Conservation (phyloP, 1,140 invertebrate species). For the Samia ricini region DNA sequence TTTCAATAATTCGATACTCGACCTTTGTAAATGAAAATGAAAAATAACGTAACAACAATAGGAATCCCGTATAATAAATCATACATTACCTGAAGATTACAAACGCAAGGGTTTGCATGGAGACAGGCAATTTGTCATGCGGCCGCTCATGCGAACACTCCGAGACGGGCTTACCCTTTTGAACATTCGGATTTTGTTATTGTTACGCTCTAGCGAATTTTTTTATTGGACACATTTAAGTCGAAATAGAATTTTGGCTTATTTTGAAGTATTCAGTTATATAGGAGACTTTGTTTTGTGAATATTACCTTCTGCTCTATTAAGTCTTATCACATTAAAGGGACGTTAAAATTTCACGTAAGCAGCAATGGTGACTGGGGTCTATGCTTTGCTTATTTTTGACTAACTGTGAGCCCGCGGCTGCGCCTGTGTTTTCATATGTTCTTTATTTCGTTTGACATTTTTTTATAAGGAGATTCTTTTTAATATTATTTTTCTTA, state of each 20-base stretch:
- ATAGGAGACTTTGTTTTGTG: too few relatives aligned
- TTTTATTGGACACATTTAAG: background rate
- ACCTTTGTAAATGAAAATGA: background rate
- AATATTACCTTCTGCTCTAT: too few relatives aligned
- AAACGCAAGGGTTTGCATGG: slow-evolving; percentile 35
- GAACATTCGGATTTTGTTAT: slow-evolving; percentile 44
- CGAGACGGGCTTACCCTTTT: slow-evolving; percentile 34
- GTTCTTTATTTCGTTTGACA: too few relatives aligned
- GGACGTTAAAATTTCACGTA: too few relatives aligned
- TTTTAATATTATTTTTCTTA: too few relatives aligned
- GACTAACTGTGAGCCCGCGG: too few relatives aligned
- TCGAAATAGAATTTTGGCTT: background rate
- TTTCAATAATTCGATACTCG: too few relatives aligned
- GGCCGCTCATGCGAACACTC: slow-evolving; percentile 48
- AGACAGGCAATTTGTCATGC: slow-evolving; percentile 70
- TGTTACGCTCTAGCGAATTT: slow-evolving; percentile 36
- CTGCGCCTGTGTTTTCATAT: too few relatives aligned
- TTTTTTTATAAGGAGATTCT: too few relatives aligned
- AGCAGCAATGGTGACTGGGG: too few relatives aligned
- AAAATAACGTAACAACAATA: background rate
- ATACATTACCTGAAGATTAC: slow-evolving; percentile 58
- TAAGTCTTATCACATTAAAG: too few relatives aligned
- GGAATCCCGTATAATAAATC: slow-evolving; percentile 60
- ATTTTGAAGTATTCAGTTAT: background rate
- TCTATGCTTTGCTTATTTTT: too few relatives aligned